phyloP scores from a whole-genome alignment of 2,888 invertebrate species.

The Mayetiola destructor region DNA sequence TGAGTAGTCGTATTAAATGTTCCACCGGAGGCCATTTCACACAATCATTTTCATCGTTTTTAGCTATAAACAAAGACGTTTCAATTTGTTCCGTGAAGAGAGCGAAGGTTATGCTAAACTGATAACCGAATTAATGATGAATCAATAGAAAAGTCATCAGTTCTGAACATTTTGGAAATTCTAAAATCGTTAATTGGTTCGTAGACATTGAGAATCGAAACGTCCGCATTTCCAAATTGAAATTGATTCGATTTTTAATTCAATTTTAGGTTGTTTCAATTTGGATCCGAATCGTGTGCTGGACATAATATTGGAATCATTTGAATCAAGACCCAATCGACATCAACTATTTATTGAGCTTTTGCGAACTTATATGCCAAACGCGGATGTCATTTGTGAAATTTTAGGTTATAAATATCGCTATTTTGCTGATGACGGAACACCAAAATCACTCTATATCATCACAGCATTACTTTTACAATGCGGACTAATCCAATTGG shows the following conservation, averaged over 20 bases:
- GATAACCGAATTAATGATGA: conserved; percentile 87
- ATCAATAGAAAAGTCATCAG: conserved; percentile 46
- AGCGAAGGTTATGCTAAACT: conserved; percentile 98
- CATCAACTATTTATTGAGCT: conserved; percentile 74
- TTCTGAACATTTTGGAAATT: conserved; percentile 63
- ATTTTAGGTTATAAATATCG: conserved; percentile 88
- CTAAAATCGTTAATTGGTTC: conserved; percentile 90
- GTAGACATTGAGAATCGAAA: not conserved
- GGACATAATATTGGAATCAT: conserved; percentile 91
- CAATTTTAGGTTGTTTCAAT: conserved; percentile 82
- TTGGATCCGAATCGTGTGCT: conserved; percentile 95
- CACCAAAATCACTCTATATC: conserved; percentile 73
- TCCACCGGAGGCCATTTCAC: not conserved
- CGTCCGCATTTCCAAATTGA: not conserved
- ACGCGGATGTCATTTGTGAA: conserved; percentile 77
- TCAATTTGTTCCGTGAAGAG: conserved; percentile 96
- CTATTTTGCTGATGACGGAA: conserved; percentile 46
- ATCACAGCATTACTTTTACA: conserved; percentile 83
- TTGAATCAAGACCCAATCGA: conserved; percentile 73
- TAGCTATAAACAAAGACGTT: conserved; percentile 98
- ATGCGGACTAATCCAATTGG: conserved; percentile 68
- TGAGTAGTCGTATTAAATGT: conserved; percentile 43
- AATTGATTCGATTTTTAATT: conserved; percentile 16
- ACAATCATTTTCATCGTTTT: conserved; percentile 7
- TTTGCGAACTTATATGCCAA: conserved; percentile 74